Evolutionary conservation across 2,113 vertebrate species (phyloP), one percentile per base, ranked within the genome.

Genomic region (Peromyscus leucopus): DNA sequence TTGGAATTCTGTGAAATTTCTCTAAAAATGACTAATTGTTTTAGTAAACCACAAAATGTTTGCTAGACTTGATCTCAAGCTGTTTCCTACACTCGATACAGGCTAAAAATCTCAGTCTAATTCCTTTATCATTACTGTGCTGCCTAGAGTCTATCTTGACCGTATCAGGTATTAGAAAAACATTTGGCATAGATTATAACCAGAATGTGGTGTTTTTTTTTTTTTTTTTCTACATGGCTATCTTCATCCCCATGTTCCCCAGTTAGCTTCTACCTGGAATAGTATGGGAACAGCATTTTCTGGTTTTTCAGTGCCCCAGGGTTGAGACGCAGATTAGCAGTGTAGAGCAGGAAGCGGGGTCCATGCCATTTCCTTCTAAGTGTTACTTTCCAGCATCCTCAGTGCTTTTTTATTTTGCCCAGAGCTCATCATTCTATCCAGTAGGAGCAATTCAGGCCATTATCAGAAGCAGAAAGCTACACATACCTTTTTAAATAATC

Each of bases 391-490:
- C 67, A 87, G 82, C 74, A 48, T 22, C 76, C 84, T 90, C 69
- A 88, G 88, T 92, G 42, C 31, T 97, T 95, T 94, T 55, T 90
- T 67, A 86, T 93, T 95, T 96, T 95, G 36, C 94, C 42, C 72
- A 87, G 67, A 94, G 91, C 69, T 96, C 94, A 93, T 92, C 82
- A 89, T 36, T 92, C 72, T 93, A 46, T 90, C 57, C 84, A 96
- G 63, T 67, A 92, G 80, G 51, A 85, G 22, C 65, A 91, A 92
- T 48, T 31, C 89, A 39, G 82, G 31, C 21, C 59, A 91, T 72
- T 88, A 92, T 39, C 46, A 94, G 90, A 93, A 93, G 95, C 79
- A 95, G 69, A 97, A 72, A 15, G 17, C 57, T 71, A 61, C 1
- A 95, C 10, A 69, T 59, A 85, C 71, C 92, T 75, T 96, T 89